Conservation (phyloP, 2,797 vertebrate species). For the Sciaenops ocellatus region DNA sequence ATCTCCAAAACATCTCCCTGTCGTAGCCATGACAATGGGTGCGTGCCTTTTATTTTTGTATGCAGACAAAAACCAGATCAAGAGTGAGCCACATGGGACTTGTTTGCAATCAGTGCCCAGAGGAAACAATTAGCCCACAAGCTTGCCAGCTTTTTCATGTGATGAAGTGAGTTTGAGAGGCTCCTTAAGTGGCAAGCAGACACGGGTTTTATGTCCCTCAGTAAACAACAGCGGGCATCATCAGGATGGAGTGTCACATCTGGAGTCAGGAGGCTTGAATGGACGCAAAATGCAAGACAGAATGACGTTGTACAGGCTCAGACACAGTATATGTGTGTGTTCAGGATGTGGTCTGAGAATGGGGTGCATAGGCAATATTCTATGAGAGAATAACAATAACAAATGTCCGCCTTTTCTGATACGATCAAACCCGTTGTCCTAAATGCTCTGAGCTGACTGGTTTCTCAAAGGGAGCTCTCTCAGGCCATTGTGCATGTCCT, state of each 20-base stretch:
- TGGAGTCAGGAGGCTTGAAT: conserved; percentile 50
- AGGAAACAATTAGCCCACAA: conserved; percentile 76
- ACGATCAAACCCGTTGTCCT: conserved; percentile 8
- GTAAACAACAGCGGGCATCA: conserved; percentile 70
- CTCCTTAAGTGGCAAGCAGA: conserved; percentile 65
- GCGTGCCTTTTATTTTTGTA: conserved; percentile 57
- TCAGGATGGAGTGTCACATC: conserved; percentile 60
- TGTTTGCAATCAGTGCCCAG: conserved; percentile 75
- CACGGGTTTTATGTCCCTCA: conserved; percentile 60
- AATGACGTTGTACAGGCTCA: conserved; percentile 16
- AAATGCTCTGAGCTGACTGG: conserved; percentile 5
- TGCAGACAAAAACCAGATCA: conserved; percentile 75
- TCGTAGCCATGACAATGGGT: conserved; percentile 58
- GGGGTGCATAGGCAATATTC: not conserved
- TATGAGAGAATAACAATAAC: conserved; percentile 11
- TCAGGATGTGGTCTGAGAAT: not conserved
- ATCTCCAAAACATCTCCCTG: conserved; percentile 72
- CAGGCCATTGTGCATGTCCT: conserved; percentile 44
- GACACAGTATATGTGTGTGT: not conserved
- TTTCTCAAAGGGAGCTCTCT: conserved; percentile 38
- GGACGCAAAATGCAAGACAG: conserved; percentile 26
- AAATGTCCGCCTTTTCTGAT: not conserved
- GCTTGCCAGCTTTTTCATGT: conserved; percentile 66
- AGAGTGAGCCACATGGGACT: conserved; percentile 68
- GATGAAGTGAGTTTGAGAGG: conserved; percentile 65